These are phyloP conservation scores for Anthoscopus minutus DNA, from an alignment of 2,113 vertebrate genomes.

Conservation along the genomic window DNA sequence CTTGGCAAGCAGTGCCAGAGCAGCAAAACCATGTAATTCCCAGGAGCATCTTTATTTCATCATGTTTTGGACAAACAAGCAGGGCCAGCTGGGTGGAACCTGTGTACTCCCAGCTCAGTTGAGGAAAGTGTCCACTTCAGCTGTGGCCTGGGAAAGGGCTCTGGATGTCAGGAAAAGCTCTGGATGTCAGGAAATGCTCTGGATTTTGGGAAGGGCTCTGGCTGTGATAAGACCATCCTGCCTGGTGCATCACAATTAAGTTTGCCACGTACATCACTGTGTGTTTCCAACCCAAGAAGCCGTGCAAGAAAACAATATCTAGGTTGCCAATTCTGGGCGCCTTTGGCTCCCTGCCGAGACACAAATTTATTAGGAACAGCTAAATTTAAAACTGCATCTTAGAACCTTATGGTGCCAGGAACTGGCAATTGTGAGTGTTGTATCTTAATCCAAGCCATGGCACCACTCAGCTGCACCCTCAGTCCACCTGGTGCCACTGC, in stretches of 20 bases:
- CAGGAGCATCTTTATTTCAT: not conserved
- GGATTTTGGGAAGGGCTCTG: not conserved
- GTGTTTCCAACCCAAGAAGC: slow-evolving; percentile 2
- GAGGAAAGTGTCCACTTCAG: not conserved
- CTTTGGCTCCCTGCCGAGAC: not conserved
- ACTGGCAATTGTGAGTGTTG: not conserved
- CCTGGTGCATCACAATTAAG: not conserved
- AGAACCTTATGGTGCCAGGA: not conserved
- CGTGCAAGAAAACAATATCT: slow-evolving; percentile 1
- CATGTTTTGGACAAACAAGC: not conserved
- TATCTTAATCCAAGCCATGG: not conserved
- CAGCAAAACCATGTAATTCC: not conserved
- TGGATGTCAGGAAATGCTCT: not conserved
- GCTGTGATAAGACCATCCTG: not conserved
- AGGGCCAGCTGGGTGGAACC: not conserved
- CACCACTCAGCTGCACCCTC: not conserved
- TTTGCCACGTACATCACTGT: not conserved
- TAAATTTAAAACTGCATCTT: not conserved
- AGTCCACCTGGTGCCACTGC: not conserved
- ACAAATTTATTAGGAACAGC: slow-evolving; percentile 8
- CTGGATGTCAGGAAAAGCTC: not conserved
- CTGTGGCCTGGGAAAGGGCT: not conserved
- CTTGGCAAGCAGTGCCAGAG: slow-evolving; percentile 5
- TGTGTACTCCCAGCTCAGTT: not conserved
- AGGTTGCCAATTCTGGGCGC: not conserved